phyloP scores from a whole-genome alignment of 2,113 vertebrate species.

The Calidris pugnax region DNA sequence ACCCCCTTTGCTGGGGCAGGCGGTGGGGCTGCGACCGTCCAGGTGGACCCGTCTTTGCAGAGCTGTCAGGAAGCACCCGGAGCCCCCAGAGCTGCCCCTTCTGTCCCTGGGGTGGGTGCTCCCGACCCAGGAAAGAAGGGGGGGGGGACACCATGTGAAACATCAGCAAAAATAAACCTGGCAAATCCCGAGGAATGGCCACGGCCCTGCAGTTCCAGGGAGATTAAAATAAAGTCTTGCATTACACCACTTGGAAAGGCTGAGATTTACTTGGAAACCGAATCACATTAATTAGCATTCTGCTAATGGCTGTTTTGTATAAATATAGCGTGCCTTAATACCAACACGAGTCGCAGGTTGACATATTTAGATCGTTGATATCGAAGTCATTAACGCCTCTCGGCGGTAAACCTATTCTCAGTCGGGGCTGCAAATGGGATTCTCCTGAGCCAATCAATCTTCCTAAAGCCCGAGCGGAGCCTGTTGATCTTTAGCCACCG shows the following conservation, averaged over 20 bases:
- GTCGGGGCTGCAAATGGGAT: conserved; percentile 59
- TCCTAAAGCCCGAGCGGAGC: conserved; percentile 75
- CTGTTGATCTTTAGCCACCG: conserved; percentile 67
- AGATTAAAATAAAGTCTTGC: conserved; percentile 72
- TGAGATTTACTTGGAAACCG: conserved; percentile 73
- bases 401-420: conserved; percentile 59
- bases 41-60: background rate
- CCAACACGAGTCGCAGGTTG: conserved; percentile 58
- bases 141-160: conserved; percentile 23
- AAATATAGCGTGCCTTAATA: conserved; percentile 73
- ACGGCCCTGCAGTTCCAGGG: conserved; percentile 69
- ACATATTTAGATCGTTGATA: conserved; percentile 75
- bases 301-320: conserved; percentile 76
- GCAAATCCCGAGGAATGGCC: conserved; percentile 71
- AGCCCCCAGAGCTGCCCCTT: background rate
- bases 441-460: conserved; percentile 73
- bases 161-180: conserved; percentile 70
- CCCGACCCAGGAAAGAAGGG: background rate
- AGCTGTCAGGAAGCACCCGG: background rate
- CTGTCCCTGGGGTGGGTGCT: background rate
- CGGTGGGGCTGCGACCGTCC: fast-evolving
- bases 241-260: conserved; percentile 72
- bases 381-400: conserved; percentile 77
- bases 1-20: fast-evolving
- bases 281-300: conserved; percentile 76